Evolutionary conservation across 2,797 vertebrate genomes (phyloP).

Genomic region (Yasuhikotakia modesta): DNA sequence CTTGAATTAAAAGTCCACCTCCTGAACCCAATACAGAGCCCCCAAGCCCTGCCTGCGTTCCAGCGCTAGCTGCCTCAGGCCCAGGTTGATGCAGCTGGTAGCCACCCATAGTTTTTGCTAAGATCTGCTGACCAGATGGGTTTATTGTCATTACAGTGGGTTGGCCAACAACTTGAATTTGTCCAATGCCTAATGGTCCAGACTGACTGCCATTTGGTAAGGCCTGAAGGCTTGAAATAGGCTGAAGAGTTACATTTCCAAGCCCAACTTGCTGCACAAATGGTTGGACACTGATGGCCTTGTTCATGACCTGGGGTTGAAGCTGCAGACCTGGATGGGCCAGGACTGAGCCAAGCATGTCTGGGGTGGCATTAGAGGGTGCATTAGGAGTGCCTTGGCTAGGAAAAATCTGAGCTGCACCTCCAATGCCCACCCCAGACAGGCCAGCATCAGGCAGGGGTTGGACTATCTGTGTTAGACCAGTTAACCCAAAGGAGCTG

Average conservation of each 20-base stretch:
- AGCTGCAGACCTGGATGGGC: slow-evolving; percentile 81
- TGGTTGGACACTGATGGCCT: slow-evolving; percentile 91
- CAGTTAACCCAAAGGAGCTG: slow-evolving; percentile 91
- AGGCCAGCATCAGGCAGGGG: slow-evolving; percentile 78
- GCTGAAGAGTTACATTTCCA: slow-evolving; percentile 93
- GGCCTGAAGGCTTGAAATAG: slow-evolving; percentile 89
- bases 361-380: slow-evolving; percentile 74
- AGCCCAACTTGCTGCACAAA: slow-evolving; percentile 91
- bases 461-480: slow-evolving; percentile 87
- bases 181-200: slow-evolving; percentile 87
- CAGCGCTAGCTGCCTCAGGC: slow-evolving; percentile 74
- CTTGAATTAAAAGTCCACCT: slow-evolving; percentile 89
- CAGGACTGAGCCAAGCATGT: slow-evolving; percentile 86
- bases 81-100: slow-evolving; percentile 88
- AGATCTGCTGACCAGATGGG: slow-evolving; percentile 85
- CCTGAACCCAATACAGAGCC: slow-evolving; percentile 68
- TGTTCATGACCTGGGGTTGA: slow-evolving; percentile 90
- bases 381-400: slow-evolving; percentile 70
- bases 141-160: slow-evolving; percentile 97
- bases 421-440: slow-evolving; percentile 72
- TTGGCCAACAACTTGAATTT: slow-evolving; percentile 94
- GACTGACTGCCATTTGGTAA: slow-evolving; percentile 91
- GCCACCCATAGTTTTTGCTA: slow-evolving; percentile 88
- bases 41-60: slow-evolving; percentile 74
- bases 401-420: slow-evolving; percentile 82